Evolutionary conservation across 2,113 vertebrate species (phyloP).

Genomic region (Toxostoma redivivum): DNA sequence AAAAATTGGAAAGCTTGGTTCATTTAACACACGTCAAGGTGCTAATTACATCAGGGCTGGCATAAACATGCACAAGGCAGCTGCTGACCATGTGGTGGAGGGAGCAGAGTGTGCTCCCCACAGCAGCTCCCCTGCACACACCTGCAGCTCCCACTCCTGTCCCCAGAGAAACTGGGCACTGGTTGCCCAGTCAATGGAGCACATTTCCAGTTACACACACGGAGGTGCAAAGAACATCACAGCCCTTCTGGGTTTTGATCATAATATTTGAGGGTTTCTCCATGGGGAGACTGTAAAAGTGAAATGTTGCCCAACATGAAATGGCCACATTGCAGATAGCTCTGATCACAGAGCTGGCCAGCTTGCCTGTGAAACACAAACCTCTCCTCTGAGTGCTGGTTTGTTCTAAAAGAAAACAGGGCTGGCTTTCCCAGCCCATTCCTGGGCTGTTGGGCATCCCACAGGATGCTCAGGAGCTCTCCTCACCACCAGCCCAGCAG

Average conservation of each 20-base stretch:
- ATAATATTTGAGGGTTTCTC: background rate
- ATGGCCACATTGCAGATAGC: background rate
- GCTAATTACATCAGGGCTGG: slow-evolving; percentile 41
- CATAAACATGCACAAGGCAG: slow-evolving; percentile 9
- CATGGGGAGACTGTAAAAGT: background rate
- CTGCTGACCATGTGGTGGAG: slow-evolving; percentile 15
- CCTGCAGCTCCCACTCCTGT: background rate
- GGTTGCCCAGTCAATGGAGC: background rate
- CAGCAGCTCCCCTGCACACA: fast-evolving
- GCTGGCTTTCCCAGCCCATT: background rate
- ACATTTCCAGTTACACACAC: fast-evolving
- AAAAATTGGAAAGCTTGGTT: slow-evolving; percentile 26
- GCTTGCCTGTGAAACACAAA: background rate
- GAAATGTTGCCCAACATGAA: background rate
- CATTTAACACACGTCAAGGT: slow-evolving; percentile 28
- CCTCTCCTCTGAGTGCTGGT: background rate
- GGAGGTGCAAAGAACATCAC: background rate
- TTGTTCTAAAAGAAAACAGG: background rate
- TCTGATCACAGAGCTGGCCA: background rate
- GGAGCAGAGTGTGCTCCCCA: background rate
- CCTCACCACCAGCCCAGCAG: fast-evolving
- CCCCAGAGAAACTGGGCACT: fast-evolving
- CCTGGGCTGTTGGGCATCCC: background rate
- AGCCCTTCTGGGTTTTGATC: background rate
- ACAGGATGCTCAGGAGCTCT: fast-evolving